These are phyloP conservation scores for Taurulus bubalis DNA, from an alignment of 2,113 vertebrate species.

Conservation along the genomic window DNA sequence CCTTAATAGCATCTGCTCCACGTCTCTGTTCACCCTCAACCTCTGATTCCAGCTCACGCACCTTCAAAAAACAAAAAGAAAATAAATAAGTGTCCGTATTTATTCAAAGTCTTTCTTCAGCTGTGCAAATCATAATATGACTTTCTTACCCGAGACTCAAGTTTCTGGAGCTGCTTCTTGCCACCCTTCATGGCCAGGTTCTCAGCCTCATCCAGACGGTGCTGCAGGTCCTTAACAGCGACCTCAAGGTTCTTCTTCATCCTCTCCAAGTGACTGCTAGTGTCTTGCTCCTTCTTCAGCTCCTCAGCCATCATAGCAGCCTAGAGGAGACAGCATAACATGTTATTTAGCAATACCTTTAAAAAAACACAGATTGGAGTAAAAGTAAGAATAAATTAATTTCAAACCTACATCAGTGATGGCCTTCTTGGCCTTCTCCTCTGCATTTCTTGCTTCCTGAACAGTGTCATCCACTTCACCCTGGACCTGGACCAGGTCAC, in stretches of 20 bases:
- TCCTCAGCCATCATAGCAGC: conserved; percentile 91
- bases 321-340: conserved; percentile 34
- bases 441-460: conserved; percentile 61
- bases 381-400: not conserved
- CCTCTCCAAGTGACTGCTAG: conserved; percentile 82
- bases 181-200: conserved; percentile 89
- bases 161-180: conserved; percentile 86
- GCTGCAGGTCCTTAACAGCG: conserved; percentile 84
- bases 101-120: not conserved
- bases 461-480: conserved; percentile 38
- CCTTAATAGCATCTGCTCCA: conserved; percentile 73
- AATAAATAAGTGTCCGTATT: not conserved
- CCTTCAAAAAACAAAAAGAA: conserved; percentile 34
- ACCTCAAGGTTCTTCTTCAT: conserved; percentile 89
- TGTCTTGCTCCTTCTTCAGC: conserved; percentile 92
- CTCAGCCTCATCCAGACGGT: conserved; percentile 92
- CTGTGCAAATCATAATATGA: rapidly evolving
- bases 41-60: conserved; percentile 71
- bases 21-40: conserved; percentile 73
- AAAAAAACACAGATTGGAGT: not conserved
- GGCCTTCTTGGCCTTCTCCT: conserved; percentile 80
- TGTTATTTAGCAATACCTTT: not conserved
- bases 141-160: conserved; percentile 83
- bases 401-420: conserved; percentile 78
- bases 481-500: conserved; percentile 76